A percentile compares a stretch with the other conserved stretches of the same genome.
Conservation (phyloP, 2,888 invertebrate genomes). For the Erpobdella octoculata region DNA sequence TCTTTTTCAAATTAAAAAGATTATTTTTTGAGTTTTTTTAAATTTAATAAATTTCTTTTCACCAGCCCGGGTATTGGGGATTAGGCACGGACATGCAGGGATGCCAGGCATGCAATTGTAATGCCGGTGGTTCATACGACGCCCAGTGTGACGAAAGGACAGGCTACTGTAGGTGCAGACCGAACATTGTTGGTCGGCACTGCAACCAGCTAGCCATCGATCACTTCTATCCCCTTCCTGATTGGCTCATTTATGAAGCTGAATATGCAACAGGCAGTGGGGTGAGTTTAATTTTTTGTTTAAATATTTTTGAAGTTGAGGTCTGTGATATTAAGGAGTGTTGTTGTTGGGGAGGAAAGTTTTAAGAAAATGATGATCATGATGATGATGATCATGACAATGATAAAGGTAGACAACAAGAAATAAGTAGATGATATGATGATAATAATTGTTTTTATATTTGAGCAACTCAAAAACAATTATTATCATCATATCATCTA, state of each 20-base stretch:
- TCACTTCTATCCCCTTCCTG: slow-evolving; percentile 77
- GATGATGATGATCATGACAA: too few species aligned
- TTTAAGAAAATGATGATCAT: too few species aligned
- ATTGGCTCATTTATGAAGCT: slow-evolving; percentile 82
- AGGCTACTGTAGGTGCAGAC: slow-evolving; percentile 70
- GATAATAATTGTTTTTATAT: too few species aligned
- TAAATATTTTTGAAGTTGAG: background rate
- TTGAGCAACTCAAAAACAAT: too few species aligned
- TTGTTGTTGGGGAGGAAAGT: background rate
- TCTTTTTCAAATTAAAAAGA: too few species aligned
- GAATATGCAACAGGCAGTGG: slow-evolving; percentile 64
- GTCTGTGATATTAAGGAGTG: background rate
- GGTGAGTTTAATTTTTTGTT: slow-evolving; percentile 53
- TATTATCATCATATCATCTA: too few species aligned
- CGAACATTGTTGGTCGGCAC: slow-evolving; percentile 58
- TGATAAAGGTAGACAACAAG: too few species aligned
- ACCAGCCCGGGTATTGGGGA: slow-evolving; percentile 78
- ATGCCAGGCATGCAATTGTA: slow-evolving; percentile 91
- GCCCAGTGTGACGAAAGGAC: slow-evolving; percentile 76
- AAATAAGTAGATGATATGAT: too few species aligned
- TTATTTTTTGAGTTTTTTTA: too few species aligned
- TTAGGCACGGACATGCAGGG: slow-evolving; percentile 82
- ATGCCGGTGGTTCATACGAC: slow-evolving; percentile 82
- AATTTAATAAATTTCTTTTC: background rate
- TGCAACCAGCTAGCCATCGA: slow-evolving; percentile 77